Base-by-base conservation (phyloP, 23 tunicate species). In the Ascidia mentula region DNA sequence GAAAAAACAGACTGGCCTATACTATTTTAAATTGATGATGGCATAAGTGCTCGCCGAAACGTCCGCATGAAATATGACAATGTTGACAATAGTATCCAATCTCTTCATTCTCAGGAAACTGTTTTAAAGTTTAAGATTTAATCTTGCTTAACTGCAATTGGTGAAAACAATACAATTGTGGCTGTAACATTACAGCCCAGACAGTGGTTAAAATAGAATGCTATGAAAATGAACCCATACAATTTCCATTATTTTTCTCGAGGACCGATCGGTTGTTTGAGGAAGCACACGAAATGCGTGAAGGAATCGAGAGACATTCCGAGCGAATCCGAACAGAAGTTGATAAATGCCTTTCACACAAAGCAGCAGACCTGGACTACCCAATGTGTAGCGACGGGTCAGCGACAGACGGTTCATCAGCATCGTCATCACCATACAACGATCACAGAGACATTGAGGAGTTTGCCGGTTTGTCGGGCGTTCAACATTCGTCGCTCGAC, bases 251-350 rank as follows among this genome's bases (percentile, higher is more conserved):
- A 17, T 71, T 12, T 69, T 6, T 4, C 31, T 17, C 2, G 37
- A 87, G 91, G 69, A 87, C 91, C 40, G 91, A 87, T 15, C 76
- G 40, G 34, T 53, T 87, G 37, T 75, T 80, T 18, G 79, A 53
- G 28, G 91, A 87, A 40, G 91, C 91, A 18, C 75, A 32, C 28
- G 76, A 76, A 39, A 81, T 87, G 85, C 75, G 59, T 60, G 45
- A 76, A 40, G 85, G 91, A 38, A 87, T 80, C 30, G 81, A 81
- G 42, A 37, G 28, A 6, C 91, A 87, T 40, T 78, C 91, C 2
- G 45, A 79, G 38, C 71, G 78, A 3, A 59, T 87, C 6, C 39
- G 61, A 80, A 32, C 24, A 3, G 74, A 87, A 81, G 84, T 87
- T 26, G 72, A 85, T 31, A 40, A 36, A 39, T 75, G 39, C 39